Percentiles rank a stretch among this genome's conserved stretches.
These are phyloP conservation scores for Endomychus coccineus DNA, from an alignment of 2,888 invertebrate species.

Conservation along the genomic window DNA sequence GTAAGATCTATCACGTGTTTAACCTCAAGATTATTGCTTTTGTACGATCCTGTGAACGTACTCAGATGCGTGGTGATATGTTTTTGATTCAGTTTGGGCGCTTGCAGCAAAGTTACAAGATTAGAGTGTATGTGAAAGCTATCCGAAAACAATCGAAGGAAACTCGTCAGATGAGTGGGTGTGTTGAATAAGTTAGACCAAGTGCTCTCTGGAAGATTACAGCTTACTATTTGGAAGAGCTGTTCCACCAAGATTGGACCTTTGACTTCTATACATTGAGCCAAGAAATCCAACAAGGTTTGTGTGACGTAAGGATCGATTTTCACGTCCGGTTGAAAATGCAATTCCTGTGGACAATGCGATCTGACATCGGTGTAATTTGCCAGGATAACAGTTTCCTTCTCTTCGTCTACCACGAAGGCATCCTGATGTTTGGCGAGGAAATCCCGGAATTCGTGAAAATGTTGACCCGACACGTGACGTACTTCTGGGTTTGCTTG, in stretches of 20 bases:
- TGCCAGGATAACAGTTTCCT: constrained; percentile 69
- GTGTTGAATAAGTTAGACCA: constrained; percentile 88
- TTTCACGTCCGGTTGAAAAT: constrained; percentile 66
- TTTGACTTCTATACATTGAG: constrained; percentile 66
- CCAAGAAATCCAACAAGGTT: constrained; percentile 73
- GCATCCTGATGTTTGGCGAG: constrained; percentile 74
- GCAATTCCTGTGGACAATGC: constrained; percentile 60
- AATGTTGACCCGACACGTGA: constrained; percentile 90
- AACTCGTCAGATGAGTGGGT: constrained; percentile 81
- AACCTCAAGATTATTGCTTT: constrained; percentile 18
- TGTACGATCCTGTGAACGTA: neutral
- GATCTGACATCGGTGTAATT: constrained; percentile 41
- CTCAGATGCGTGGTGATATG: constrained; percentile 33
- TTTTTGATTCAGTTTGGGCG: constrained; percentile 58
- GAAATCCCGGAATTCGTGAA: constrained; percentile 90
- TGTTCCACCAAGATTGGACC: constrained; percentile 80
- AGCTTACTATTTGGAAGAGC: constrained; percentile 72
- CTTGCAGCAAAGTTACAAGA: constrained; percentile 75
- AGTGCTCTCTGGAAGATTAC: constrained; percentile 43
- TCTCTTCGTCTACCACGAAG: constrained; percentile 77
- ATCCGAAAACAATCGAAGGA: constrained; percentile 88
- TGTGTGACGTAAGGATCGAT: constrained; percentile 80
- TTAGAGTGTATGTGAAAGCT: constrained; percentile 91
- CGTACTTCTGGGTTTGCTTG: constrained; percentile 96
- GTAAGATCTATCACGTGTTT: constrained; percentile 32